Percentiles rank a stretch among this genome's conserved stretches.
These are phyloP conservation scores for Poeciliopsis turneri DNA, from an alignment of 2,797 vertebrate genomes.

Conservation along the genomic window DNA sequence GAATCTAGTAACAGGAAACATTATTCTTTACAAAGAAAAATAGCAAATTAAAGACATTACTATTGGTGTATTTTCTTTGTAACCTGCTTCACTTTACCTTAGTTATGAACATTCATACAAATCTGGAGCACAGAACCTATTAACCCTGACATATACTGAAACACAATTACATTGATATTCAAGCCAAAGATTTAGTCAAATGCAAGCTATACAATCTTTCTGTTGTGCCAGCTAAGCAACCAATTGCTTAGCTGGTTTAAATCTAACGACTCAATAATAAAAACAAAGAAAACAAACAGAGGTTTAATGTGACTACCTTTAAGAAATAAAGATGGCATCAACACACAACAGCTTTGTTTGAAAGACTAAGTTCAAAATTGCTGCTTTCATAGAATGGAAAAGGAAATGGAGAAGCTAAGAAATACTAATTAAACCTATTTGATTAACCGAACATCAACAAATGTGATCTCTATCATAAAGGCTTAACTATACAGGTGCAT, in stretches of 20 bases:
- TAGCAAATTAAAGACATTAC: background rate
- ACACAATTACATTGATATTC: background rate
- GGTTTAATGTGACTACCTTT: background rate
- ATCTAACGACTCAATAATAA: no score
- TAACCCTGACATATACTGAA: background rate
- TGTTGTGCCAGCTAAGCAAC: background rate
- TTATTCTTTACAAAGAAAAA: background rate
- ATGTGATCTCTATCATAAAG: background rate
- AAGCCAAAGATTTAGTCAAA: background rate
- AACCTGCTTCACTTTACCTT: background rate
- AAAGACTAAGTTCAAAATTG: background rate
- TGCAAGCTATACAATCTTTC: no score
- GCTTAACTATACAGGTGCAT: background rate
- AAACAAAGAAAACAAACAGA: background rate
- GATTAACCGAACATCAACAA: background rate
- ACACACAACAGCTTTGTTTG: background rate
- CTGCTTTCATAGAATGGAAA: no score
- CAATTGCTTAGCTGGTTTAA: background rate
- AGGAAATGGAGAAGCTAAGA: background rate
- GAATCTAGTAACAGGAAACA: background rate
- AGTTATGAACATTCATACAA: background rate
- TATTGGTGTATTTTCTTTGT: background rate
- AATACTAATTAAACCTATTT: background rate
- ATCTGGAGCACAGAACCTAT: background rate
- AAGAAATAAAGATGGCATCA: background rate